Percentiles rank a stretch among this genome's conserved stretches.
Evolutionary conservation across 2,888 invertebrate species (phyloP).

Genomic region (Orchestes rusci): DNA sequence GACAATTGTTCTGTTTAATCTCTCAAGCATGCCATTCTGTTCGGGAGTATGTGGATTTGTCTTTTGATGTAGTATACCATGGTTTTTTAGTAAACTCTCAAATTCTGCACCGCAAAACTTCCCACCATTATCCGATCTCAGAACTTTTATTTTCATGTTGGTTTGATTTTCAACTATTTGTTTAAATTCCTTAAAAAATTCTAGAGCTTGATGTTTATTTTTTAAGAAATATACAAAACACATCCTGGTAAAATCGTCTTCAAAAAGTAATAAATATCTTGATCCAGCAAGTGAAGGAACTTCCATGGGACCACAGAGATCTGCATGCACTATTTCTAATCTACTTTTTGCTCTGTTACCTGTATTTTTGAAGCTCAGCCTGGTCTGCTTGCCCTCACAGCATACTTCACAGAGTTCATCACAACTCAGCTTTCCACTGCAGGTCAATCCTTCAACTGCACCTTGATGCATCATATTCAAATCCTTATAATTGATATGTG

Average conservation of each 20-base stretch:
- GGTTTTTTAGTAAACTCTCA: slow-evolving; percentile 12
- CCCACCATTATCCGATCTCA: too few species aligned
- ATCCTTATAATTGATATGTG: slow-evolving; percentile 16
- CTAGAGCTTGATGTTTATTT: slow-evolving; percentile 17
- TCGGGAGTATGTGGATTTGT: slow-evolving; percentile 23
- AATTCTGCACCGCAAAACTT: too few species aligned
- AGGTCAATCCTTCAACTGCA: too few species aligned
- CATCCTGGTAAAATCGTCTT: too few species aligned
- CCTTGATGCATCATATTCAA: slow-evolving; percentile 14
- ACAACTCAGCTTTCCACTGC: neutral
- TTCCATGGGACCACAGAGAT: too few species aligned
- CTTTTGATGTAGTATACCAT: slow-evolving; percentile 23
- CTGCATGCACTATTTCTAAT: too few species aligned
- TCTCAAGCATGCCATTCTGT: too few species aligned
- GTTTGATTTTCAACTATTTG: slow-evolving; percentile 22
- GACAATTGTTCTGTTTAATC: slow-evolving; percentile 29
- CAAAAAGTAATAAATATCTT: slow-evolving; percentile 19
- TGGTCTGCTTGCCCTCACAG: slow-evolving; percentile 33
- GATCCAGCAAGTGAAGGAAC: slow-evolving; percentile 11
- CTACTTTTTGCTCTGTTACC: too few species aligned
- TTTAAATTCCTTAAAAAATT: slow-evolving; percentile 19
- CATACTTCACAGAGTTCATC: slow-evolving; percentile 18
- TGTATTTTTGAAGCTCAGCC: too few species aligned
- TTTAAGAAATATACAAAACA: too few species aligned
- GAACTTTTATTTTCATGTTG: too few species aligned